These are phyloP conservation scores for Neelides sp. DNA, from an alignment of 1,140 invertebrate genomes.

Conservation along the genomic window DNA sequence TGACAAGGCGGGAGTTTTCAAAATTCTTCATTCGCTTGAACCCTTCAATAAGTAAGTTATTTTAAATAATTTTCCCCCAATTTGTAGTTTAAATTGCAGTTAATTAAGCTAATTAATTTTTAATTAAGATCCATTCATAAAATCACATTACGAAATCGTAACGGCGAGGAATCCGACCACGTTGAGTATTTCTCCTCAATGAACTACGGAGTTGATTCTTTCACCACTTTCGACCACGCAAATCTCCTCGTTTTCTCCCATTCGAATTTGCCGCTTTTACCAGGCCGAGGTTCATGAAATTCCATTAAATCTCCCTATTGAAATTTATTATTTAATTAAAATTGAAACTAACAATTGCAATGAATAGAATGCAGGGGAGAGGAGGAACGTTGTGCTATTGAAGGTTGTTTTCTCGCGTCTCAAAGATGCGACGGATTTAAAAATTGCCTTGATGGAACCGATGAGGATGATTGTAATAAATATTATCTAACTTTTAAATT, in stretches of 20 bases:
- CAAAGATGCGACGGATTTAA: constrained; percentile 37
- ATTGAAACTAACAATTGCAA: no score
- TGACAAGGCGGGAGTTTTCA: constrained; percentile 34
- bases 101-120: neutral
- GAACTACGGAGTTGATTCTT: constrained; percentile 36
- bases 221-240: constrained; percentile 36
- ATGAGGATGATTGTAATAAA: constrained; percentile 40
- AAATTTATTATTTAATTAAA: no score
- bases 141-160: constrained; percentile 33
- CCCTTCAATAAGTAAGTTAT: constrained; percentile 33
- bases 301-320: no score
- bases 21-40: constrained; percentile 36
- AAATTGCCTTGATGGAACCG: constrained; percentile 37
- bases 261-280: constrained; percentile 32
- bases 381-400: constrained; percentile 31
- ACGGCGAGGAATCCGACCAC: constrained; percentile 35
- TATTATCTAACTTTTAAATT: no score
- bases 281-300: no score
- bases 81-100: neutral
- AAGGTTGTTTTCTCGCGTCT: constrained; percentile 33
- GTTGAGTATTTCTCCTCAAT: constrained; percentile 35
- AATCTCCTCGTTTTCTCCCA: constrained; percentile 40
- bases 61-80: constrained; percentile 9
- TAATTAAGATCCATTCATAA: constrained; percentile 31
- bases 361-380: no score